Percentiles rank a stretch among this genome's conserved stretches.
Evolutionary conservation across 2,797 vertebrate genomes (phyloP).

Genomic region (Phylloscopus collybita): DNA sequence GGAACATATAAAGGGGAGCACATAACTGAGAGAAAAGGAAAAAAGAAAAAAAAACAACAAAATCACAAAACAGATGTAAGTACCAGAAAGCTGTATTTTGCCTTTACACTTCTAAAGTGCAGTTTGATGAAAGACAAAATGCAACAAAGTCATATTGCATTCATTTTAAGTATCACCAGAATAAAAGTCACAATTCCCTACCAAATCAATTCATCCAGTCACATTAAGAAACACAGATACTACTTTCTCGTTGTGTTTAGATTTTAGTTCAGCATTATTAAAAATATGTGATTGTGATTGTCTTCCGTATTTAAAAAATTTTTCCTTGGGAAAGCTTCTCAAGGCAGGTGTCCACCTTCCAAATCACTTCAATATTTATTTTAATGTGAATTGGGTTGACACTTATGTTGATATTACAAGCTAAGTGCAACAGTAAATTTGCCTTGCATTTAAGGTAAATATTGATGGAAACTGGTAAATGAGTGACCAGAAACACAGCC

Average conservation of each 20-base stretch:
- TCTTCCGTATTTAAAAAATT: not conserved
- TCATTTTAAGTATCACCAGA: not conserved
- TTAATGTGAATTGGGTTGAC: not conserved
- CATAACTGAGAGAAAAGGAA: not conserved
- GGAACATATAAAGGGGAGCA: not conserved
- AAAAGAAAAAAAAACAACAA: not conserved
- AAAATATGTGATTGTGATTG: not conserved
- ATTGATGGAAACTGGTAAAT: not conserved
- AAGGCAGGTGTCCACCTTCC: not conserved
- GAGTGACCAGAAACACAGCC: not conserved
- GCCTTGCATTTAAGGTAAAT: not conserved
- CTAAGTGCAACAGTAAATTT: not conserved
- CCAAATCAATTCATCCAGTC: not conserved
- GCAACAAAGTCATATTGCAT: not conserved
- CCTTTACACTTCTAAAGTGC: not conserved
- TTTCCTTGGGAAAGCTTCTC: not conserved
- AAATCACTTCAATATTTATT: not conserved
- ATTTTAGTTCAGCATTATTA: not conserved
- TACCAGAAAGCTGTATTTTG: not conserved
- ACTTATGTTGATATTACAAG: not conserved
- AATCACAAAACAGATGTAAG: not conserved
- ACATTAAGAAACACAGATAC: not conserved
- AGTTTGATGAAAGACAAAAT: not conserved
- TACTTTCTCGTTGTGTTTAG: not conserved
- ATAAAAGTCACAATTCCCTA: not conserved